These are phyloP conservation scores for Metellina segmentata DNA, from an alignment of 2,888 invertebrate species.

Conservation along the genomic window DNA sequence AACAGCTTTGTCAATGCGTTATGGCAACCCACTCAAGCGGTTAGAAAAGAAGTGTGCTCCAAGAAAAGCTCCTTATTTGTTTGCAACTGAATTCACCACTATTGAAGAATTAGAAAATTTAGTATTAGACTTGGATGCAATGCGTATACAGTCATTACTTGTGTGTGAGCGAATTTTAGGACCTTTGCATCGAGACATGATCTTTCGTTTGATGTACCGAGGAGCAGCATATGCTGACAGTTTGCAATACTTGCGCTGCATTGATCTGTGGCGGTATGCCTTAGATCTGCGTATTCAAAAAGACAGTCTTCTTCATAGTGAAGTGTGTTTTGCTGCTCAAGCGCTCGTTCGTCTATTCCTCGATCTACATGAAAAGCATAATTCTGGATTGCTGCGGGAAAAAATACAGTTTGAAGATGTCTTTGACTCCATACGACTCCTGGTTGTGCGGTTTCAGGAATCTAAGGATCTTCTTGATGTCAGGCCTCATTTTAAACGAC, in stretches of 20 bases:
- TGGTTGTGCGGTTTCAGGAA: conserved; percentile 85
- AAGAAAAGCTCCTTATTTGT: conserved; percentile 84
- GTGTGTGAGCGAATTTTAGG: conserved; percentile 94
- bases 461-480: conserved; percentile 82
- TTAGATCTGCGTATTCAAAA: conserved; percentile 89
- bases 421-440: conserved; percentile 86
- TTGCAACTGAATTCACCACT: conserved; percentile 88
- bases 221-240: conserved; percentile 84
- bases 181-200: conserved; percentile 91
- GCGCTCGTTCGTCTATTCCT: conserved; percentile 92
- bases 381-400: conserved; percentile 79
- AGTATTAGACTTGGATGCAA: conserved; percentile 90
- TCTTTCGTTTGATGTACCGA: conserved; percentile 84
- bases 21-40: conserved; percentile 77
- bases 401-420: conserved; percentile 87
- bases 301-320: conserved; percentile 87
- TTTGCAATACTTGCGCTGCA: conserved; percentile 88
- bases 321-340: conserved; percentile 92
- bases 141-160: conserved; percentile 92
- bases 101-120: conserved; percentile 87
- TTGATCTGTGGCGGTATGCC: conserved; percentile 92
- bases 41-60: conserved; percentile 31
- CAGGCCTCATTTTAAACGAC: conserved; percentile 88
- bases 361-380: conserved; percentile 81
- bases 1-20: conserved; percentile 87